Percentiles rank a stretch among this genome's conserved stretches.
Conservation (phyloP, 2,797 vertebrate genomes). For the Catostomus latipinnis region DNA sequence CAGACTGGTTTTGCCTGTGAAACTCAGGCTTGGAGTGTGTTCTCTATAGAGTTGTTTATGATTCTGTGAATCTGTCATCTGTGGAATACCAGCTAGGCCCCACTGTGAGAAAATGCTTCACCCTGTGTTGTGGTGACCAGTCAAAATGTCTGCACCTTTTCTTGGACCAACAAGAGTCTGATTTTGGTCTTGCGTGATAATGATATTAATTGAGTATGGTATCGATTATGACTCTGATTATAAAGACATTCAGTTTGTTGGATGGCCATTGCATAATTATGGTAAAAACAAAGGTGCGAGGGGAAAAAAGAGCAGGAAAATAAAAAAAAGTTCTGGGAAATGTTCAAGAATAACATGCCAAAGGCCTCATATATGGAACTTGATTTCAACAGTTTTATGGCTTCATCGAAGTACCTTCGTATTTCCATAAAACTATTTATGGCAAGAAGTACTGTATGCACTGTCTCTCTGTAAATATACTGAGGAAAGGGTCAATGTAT, state of each 20-base stretch:
- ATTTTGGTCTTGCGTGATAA: not conserved
- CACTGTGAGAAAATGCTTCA: conserved; percentile 30
- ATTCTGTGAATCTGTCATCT: conserved; percentile 72
- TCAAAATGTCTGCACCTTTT: conserved; percentile 24
- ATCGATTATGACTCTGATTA: no score
- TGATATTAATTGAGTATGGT: not conserved
- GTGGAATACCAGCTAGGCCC: conserved; percentile 59
- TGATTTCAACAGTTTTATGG: conserved; percentile 33
- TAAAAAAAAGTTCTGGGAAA: not conserved
- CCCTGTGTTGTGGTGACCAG: conserved; percentile 22
- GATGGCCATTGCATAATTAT: not conserved
- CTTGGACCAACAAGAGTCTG: not conserved
- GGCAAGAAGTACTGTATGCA: conserved; percentile 24
- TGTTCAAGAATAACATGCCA: not conserved
- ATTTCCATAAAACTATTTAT: conserved; percentile 53
- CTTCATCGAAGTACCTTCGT: conserved; percentile 39
- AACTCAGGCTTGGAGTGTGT: conserved; percentile 53
- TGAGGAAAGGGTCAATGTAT: conserved; percentile 24
- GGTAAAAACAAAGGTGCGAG: conserved; percentile 5
- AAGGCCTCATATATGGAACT: conserved; percentile 7
- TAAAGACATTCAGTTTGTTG: not conserved
- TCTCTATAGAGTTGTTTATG: conserved; percentile 68
- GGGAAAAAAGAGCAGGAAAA: not conserved
- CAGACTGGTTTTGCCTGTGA: conserved; percentile 54
- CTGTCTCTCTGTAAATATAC: conserved; percentile 31